These are phyloP conservation scores for Rhagoletis zephyria DNA, from an alignment of 1,140 invertebrate species.

Conservation along the genomic window DNA sequence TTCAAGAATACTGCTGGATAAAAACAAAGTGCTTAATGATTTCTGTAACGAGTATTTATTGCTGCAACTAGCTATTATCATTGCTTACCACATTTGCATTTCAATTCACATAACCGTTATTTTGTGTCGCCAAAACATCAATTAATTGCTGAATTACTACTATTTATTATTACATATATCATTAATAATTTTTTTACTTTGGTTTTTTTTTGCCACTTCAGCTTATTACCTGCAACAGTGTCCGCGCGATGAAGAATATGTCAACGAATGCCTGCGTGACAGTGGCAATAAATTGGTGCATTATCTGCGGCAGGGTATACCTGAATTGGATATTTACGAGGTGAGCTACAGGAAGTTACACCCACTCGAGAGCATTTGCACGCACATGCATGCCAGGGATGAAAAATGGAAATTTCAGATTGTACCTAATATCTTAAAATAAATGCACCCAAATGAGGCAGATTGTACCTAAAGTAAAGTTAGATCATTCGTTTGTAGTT, in stretches of 20 bases:
- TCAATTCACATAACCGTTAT: slow-evolving; percentile 10
- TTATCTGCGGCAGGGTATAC: slow-evolving; percentile 80
- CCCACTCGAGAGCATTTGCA: background rate
- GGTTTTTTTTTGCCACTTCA: slow-evolving; percentile 58
- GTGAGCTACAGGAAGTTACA: slow-evolving; percentile 63
- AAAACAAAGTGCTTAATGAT: no score
- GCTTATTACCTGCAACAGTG: slow-evolving; percentile 81
- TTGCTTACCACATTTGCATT: background rate
- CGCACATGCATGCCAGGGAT: no score
- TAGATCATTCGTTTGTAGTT: no score
- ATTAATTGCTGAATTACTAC: background rate
- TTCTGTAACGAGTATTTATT: background rate
- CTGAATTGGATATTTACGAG: slow-evolving; percentile 79
- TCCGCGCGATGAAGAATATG: slow-evolving; percentile 78
- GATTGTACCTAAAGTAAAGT: no score
- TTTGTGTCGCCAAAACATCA: slow-evolving; percentile 31
- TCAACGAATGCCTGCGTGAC: slow-evolving; percentile 81
- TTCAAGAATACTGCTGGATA: no score
- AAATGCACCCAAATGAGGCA: no score
- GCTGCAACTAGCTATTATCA: background rate
- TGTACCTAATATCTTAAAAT: no score
- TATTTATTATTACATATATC: background rate
- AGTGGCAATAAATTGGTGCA: slow-evolving; percentile 82
- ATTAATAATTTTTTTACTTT: background rate
- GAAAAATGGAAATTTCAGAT: no score